These are phyloP conservation scores for Didymodactylos carnosus DNA, from an alignment of 2,888 invertebrate species.

Conservation along the genomic window DNA sequence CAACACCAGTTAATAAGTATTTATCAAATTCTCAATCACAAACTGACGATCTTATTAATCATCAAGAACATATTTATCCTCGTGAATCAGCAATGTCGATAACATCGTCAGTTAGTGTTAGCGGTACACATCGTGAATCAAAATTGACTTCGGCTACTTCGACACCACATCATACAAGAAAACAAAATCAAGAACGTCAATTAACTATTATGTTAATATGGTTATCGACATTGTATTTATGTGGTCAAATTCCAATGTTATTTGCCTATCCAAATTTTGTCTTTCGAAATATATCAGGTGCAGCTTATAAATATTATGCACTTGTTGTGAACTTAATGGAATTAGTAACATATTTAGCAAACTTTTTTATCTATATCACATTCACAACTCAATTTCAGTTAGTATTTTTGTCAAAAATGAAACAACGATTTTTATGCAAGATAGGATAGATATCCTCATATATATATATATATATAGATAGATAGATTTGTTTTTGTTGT, in stretches of 20 bases:
- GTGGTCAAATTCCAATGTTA: constrained; percentile 12
- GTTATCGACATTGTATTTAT: constrained; percentile 7
- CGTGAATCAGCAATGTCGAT: no score
- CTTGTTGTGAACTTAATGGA: constrained; percentile 11
- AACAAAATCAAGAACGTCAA: constrained; percentile 13
- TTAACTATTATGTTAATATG: constrained; percentile 12
- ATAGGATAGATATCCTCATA: no score
- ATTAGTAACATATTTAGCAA: constrained; percentile 5
- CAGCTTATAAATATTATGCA: constrained; percentile 9
- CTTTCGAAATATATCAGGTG: constrained; percentile 3
- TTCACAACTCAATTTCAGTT: constrained; percentile 12
- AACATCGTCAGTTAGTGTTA: no score
- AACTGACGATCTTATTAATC: neutral
- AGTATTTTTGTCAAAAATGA: neutral
- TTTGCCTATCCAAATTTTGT: constrained; percentile 14
- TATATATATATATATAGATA: no score
- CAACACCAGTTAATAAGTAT: neutral
- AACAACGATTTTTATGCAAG: neutral
- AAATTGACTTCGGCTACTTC: neutral
- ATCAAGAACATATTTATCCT: neutral
- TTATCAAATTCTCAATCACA: neutral
- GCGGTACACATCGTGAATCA: neutral
- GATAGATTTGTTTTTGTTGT: no score
- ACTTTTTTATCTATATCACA: constrained; percentile 10
- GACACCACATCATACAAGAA: neutral